These are phyloP conservation scores for Furcula furcula DNA, from an alignment of 2,888 invertebrate genomes.

Conservation along the genomic window DNA sequence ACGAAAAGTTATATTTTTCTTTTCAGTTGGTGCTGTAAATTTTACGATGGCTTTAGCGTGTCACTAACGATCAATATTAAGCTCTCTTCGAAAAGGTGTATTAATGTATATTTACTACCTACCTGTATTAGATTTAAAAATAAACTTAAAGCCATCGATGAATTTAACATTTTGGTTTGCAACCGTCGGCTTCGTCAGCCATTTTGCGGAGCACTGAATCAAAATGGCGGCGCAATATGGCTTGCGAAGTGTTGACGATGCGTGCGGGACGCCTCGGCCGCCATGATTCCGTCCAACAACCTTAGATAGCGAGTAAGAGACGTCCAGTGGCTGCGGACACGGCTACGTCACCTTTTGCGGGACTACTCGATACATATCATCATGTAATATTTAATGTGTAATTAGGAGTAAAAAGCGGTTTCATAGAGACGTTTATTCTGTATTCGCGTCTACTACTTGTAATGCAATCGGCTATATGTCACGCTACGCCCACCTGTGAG, in stretches of 20 bases:
- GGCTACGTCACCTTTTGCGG: slow-evolving; percentile 82
- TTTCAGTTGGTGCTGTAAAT: slow-evolving; percentile 49
- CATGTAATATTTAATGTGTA: slow-evolving; percentile 84
- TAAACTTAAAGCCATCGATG: slow-evolving; percentile 35
- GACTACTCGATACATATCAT: slow-evolving; percentile 89
- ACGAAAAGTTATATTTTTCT: slow-evolving; percentile 70
- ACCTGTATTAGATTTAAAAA: slow-evolving; percentile 25
- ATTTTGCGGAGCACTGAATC: slow-evolving; percentile 21
- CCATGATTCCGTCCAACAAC: slow-evolving; percentile 82
- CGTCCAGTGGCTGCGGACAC: slow-evolving; percentile 81
- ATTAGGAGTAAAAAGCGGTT: slow-evolving; percentile 77
- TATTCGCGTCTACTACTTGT: slow-evolving; percentile 75
- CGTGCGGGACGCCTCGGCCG: slow-evolving; percentile 62
- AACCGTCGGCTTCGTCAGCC: slow-evolving; percentile 30
- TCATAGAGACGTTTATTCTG: slow-evolving; percentile 82
- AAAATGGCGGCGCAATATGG: slow-evolving; percentile 27
- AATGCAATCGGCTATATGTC: slow-evolving; percentile 77
- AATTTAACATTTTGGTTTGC: slow-evolving; percentile 41
- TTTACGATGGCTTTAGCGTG: slow-evolving; percentile 36
- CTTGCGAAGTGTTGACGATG: slow-evolving; percentile 19
- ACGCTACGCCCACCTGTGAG: slow-evolving; percentile 61
- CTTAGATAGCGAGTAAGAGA: slow-evolving; percentile 82
- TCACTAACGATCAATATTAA: slow-evolving; percentile 32
- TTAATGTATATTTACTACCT: slow-evolving; percentile 21
- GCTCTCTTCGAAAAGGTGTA: slow-evolving; percentile 43